These are phyloP conservation scores for Melinopterus prodromus DNA, from an alignment of 2,888 invertebrate species.

Conservation along the genomic window DNA sequence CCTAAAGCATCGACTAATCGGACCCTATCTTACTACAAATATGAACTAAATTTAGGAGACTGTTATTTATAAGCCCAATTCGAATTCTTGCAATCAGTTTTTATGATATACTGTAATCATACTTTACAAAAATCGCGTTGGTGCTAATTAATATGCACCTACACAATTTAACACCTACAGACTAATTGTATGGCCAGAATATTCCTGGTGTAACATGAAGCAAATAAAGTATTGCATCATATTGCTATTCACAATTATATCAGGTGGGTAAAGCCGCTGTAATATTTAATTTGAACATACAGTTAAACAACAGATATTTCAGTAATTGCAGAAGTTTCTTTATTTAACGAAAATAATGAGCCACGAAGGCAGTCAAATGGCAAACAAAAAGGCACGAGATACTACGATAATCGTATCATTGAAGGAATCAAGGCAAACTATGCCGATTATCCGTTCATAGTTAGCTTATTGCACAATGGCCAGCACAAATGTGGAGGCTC, in stretches of 20 bases:
- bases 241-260: neutral
- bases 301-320: no score
- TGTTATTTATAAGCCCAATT: no score
- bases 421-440: neutral
- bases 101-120: no score
- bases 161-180: neutral
- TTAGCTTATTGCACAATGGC: neutral
- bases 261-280: neutral
- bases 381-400: neutral
- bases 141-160: no score
- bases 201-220: neutral
- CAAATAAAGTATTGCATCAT: neutral
- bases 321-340: no score
- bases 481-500: conserved; percentile 28
- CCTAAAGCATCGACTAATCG: no score
- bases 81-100: no score
- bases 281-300: neutral
- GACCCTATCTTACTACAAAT: no score
- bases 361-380: neutral
- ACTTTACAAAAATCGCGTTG: no score
- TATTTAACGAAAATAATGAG: neutral
- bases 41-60: no score
- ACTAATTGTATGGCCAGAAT: neutral
- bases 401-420: neutral
- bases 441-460: conserved; percentile 18